phyloP scores from a whole-genome alignment of 2,113 vertebrate species.

The Formicarius rufipectus region DNA sequence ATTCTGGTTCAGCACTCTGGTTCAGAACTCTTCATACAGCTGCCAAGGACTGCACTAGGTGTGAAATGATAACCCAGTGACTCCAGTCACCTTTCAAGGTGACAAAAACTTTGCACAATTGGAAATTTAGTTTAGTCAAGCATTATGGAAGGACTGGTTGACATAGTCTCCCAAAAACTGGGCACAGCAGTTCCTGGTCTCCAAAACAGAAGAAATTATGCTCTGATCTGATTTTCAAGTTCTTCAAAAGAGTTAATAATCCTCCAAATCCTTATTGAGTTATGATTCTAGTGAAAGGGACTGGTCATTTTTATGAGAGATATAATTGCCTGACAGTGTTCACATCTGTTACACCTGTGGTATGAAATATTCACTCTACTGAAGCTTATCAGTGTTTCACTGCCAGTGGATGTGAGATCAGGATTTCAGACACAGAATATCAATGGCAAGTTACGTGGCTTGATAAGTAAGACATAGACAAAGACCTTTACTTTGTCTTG shows the following conservation, averaged over 20 bases:
- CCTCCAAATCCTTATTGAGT: not conserved
- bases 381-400: not conserved
- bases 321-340: not conserved
- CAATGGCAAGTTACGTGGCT: not conserved
- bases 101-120: not conserved
- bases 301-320: not conserved
- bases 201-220: not conserved
- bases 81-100: not conserved
- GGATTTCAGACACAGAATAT: not conserved
- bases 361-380: not conserved
- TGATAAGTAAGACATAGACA: not conserved
- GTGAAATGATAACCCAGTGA: not conserved
- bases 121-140: not conserved
- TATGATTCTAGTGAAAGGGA: not conserved
- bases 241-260: not conserved
- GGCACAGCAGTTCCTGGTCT: not conserved
- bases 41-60: not conserved
- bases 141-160: not conserved
- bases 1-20: not conserved
- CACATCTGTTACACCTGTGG: not conserved
- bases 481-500: not conserved
- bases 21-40: not conserved
- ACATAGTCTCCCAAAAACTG: not conserved
- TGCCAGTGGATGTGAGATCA: not conserved
- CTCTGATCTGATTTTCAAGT: not conserved